These are phyloP conservation scores for Poecilia velifera DNA, from an alignment of 2,797 vertebrate species.

Conservation along the genomic window DNA sequence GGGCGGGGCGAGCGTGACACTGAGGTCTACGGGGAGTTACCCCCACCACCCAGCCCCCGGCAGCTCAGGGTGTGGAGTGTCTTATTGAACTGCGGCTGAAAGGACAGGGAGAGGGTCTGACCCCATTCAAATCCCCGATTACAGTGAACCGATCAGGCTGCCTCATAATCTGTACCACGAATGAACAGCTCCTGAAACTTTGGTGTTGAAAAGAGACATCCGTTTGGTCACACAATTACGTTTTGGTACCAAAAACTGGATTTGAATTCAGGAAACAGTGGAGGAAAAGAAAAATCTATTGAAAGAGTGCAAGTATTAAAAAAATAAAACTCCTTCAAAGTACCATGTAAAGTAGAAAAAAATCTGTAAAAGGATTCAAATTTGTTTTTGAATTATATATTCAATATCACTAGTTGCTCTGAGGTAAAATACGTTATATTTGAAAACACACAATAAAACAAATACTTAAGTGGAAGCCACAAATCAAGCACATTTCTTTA, in stretches of 20 bases:
- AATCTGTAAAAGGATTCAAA: background rate
- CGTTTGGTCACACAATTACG: background rate
- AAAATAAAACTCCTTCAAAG: background rate
- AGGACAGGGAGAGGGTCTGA: slow-evolving; percentile 49
- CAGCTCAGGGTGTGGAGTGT: slow-evolving; percentile 63
- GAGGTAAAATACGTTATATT: background rate
- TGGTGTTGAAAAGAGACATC: slow-evolving; percentile 4
- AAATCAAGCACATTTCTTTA: background rate
- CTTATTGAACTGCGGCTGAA: slow-evolving; percentile 50
- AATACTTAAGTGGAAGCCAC: background rate
- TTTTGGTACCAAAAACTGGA: slow-evolving; percentile 9
- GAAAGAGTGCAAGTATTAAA: background rate
- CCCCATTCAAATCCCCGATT: slow-evolving; percentile 27
- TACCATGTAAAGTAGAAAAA: background rate
- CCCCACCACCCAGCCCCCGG: slow-evolving; percentile 26
- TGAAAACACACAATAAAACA: background rate
- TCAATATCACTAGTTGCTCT: background rate
- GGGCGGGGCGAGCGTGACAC: slow-evolving; percentile 75
- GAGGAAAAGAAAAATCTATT: background rate
- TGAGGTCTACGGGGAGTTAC: slow-evolving; percentile 60
- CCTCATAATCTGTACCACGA: slow-evolving; percentile 15
- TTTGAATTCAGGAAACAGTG: slow-evolving; percentile 6
- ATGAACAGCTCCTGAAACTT: background rate
- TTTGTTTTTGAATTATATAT: background rate
- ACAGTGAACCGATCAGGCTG: slow-evolving; percentile 19